Base-by-base conservation (phyloP, 2,113 vertebrate species). In the Choloepus hoffmanni region DNA sequence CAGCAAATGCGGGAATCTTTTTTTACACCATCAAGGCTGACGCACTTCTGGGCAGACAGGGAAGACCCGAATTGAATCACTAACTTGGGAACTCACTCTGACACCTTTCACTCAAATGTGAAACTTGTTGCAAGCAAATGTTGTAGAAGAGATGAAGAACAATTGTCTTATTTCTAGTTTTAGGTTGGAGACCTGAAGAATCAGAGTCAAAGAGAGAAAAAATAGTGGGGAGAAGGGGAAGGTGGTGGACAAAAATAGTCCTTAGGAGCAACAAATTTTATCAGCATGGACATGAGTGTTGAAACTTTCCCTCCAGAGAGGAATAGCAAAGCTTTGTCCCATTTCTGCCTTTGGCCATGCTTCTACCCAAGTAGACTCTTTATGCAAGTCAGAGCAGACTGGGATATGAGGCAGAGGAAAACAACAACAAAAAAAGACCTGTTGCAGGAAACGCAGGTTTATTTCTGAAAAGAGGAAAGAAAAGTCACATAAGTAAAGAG, bases 121-220 rank as follows among this genome's bases (percentile, higher is more conserved):
- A 72, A 93, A 60, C 7, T 55, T 94, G 9, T 7, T 78, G 0
- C 21, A 92, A 68, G 40, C 68, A 68, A 81, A 95, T 77, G 18
- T 14, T 50, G 26, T 24, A 8, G 11, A 89, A 94, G 62, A 48
- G 62, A 87, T 23, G 45, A 84, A 92, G 6, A 86, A 70, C 3
- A 50, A 50, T 65, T 53, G 14, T 79, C 79, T 86, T 94, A 36
- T 60, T 94, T 93, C n/a, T 53, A n/a, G 23, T 90, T 92, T 92
- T 91, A 90, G 23, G 13, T 12, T 55, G 6, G 92, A 85, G 48
- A 68, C 21, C 4, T 7, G 53, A 90, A 74, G n/a, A 43, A 43
- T 60, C 30, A 48, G 91, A 65, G 3, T 45, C 18, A 90, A 16
- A 55, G 16, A 86, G 15, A 40, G 23, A 92, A 16, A 16, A 63